Conservation (phyloP, 2,797 vertebrate genomes). For the Helicolenus hilgendorfi region DNA sequence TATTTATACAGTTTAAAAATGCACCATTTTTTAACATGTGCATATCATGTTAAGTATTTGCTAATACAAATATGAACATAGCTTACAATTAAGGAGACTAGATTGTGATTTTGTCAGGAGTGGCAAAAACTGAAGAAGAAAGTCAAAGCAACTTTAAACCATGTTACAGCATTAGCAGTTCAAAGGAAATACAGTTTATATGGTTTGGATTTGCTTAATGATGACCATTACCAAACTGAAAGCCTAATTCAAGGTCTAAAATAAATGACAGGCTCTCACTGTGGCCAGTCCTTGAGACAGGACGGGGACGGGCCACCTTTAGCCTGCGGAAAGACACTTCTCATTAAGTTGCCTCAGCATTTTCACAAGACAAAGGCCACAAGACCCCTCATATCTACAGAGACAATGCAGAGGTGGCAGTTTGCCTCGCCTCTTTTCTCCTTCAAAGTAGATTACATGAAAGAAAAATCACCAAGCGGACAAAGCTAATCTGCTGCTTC, state of each 20-base stretch:
- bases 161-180: not conserved
- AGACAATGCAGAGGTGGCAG: conserved; percentile 74
- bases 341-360: conserved; percentile 77
- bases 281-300: conserved; percentile 49
- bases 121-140: not conserved
- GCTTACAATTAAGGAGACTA: not conserved
- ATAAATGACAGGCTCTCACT: conserved; percentile 27
- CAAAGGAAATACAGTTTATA: not conserved
- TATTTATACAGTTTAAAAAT: too few relatives aligned
- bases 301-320: conserved; percentile 40
- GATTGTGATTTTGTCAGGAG: not conserved
- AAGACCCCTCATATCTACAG: conserved; percentile 63
- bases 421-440: conserved; percentile 66
- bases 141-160: not conserved
- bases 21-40: too few relatives aligned
- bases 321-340: conserved; percentile 56
- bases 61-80: not conserved
- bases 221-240: not conserved
- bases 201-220: not conserved
- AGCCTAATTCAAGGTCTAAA: conserved; percentile 38
- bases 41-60: not conserved
- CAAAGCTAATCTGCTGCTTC: conserved; percentile 63
- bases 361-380: conserved; percentile 75
- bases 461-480: conserved; percentile 61
- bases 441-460: conserved; percentile 77